Conservation (phyloP, 1,140 invertebrate genomes). For the Melanaphis sacchari region DNA sequence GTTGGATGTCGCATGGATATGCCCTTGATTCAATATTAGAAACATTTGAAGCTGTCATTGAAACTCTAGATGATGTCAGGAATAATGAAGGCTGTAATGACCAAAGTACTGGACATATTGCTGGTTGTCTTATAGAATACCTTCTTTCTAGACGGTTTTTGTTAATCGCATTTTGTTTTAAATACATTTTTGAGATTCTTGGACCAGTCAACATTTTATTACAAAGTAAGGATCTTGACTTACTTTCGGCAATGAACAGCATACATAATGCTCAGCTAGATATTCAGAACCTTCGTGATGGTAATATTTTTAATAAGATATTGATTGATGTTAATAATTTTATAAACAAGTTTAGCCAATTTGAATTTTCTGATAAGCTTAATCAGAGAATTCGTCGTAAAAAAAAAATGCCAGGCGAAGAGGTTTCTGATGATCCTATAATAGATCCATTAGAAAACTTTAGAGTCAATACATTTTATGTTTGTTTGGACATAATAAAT, state of each 20-base stretch:
- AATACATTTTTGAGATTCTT: neutral
- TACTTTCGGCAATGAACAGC: neutral
- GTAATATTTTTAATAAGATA: neutral
- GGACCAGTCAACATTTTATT: neutral
- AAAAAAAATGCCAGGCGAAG: conserved; percentile 11
- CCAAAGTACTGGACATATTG: conserved; percentile 14
- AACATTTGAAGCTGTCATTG: neutral
- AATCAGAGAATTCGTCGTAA: neutral
- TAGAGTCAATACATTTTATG: conserved; percentile 12
- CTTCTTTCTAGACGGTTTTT: neutral
- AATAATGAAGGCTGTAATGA: neutral
- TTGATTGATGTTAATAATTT: conserved; percentile 5
- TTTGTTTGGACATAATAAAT: conserved; percentile 14
- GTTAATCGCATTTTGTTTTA: neutral
- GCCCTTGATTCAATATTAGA: neutral
- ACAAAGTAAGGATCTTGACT: neutral
- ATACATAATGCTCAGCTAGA: conserved; percentile 7
- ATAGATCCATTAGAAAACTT: neutral
- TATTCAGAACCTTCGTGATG: neutral
- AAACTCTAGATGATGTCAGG: neutral
- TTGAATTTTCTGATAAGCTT: neutral
- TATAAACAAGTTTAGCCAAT: neutral
- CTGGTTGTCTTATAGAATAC: neutral
- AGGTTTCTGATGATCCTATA: neutral
- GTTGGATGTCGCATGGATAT: neutral